These are phyloP conservation scores for Cepaea nemoralis DNA, from an alignment of 1,140 invertebrate genomes.

Conservation along the genomic window DNA sequence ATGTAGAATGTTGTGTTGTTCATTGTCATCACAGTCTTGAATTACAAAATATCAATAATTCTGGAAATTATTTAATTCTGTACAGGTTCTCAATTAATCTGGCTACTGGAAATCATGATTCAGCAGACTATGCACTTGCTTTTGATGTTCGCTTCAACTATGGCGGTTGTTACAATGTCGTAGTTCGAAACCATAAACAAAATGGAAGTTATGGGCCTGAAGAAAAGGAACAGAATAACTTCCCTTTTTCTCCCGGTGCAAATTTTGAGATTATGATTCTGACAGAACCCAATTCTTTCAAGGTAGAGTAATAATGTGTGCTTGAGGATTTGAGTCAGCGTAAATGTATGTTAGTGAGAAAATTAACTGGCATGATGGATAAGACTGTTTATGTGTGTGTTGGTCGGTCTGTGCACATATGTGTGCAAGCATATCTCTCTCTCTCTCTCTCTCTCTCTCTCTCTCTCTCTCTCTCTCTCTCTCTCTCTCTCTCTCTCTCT, in stretches of 20 bases:
- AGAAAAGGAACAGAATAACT: slow-evolving; percentile 77
- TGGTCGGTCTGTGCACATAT: not conserved
- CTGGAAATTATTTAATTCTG: not conserved
- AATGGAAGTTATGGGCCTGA: slow-evolving; percentile 83
- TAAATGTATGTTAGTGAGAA: too few relatives aligned
- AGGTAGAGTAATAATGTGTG: slow-evolving; percentile 15
- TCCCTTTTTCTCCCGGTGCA: slow-evolving; percentile 80
- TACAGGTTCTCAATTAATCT: slow-evolving; percentile 59
- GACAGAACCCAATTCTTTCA: slow-evolving; percentile 56
- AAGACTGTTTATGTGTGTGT: too few relatives aligned
- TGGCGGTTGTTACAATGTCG: slow-evolving; percentile 50
- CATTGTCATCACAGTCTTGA: too few relatives aligned
- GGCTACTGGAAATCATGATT: slow-evolving; percentile 42
- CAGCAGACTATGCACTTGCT: slow-evolving; percentile 51
- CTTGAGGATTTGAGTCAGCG: too few relatives aligned
- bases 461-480: not conserved
- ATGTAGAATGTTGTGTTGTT: too few relatives aligned
- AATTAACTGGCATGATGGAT: too few relatives aligned
- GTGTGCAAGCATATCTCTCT: not conserved
- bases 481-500: not conserved
- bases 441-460: too few relatives aligned
- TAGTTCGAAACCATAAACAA: slow-evolving; percentile 82
- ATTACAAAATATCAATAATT: too few relatives aligned
- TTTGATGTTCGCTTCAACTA: slow-evolving; percentile 58
- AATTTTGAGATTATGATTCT: slow-evolving; percentile 78